phyloP scores from a whole-genome alignment of 2,113 vertebrate species.

The Tupaia tana region DNA sequence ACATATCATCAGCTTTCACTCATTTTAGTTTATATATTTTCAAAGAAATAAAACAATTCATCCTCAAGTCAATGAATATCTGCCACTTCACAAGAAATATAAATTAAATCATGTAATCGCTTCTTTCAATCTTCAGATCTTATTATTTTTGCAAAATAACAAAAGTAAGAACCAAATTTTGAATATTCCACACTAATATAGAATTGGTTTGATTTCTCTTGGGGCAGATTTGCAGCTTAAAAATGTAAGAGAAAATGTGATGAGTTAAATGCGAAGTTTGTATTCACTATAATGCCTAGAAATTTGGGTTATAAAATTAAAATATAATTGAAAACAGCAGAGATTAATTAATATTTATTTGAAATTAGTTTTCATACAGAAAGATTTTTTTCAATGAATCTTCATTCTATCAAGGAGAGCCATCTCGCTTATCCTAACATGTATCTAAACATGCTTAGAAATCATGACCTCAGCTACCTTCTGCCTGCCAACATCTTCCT shows the following conservation, averaged over 20 bases:
- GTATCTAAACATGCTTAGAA: background rate
- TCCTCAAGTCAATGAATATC: conserved; percentile 58
- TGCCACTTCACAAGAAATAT: conserved; percentile 57
- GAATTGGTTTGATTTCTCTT: background rate
- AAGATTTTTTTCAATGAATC: background rate
- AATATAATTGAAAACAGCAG: conserved; percentile 34
- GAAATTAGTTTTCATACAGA: background rate
- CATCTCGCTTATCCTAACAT: background rate
- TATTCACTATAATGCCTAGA: conserved; percentile 44
- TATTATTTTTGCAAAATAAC: conserved; percentile 61
- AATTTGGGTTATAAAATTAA: conserved; percentile 61
- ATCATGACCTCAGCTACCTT: background rate
- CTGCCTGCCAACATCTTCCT: background rate
- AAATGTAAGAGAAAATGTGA: background rate
- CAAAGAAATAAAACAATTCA: conserved; percentile 62
- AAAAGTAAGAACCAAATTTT: conserved; percentile 1
- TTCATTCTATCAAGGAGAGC: background rate
- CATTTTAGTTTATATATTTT: conserved; percentile 14
- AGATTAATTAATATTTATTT: conserved; percentile 19
- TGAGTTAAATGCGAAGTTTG: background rate
- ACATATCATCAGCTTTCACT: background rate
- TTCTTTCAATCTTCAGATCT: conserved; percentile 56
- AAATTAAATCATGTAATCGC: conserved; percentile 53
- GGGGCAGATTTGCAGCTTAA: conserved; percentile 15
- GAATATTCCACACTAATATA: background rate